phyloP scores from a whole-genome alignment of 1,140 invertebrate genomes.

The roundworm (Caenorhabditis elegans) region WBcel235 BX284603.4:4301501-4302000 shows the following conservation, averaged over 20 bases:
- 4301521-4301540: no score
- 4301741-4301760: neutral
- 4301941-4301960: constrained; percentile 1
- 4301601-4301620: no score
- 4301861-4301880: neutral
- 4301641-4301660: no score
- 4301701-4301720: neutral
- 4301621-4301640: no score
- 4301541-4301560: no score
- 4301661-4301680: no score
- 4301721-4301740: neutral
- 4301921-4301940: neutral
- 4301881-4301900: no score
- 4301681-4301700: no score
- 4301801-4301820: neutral
- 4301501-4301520: no score
- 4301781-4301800: neutral
- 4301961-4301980: neutral
- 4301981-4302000: neutral
- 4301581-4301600: no score
- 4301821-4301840: neutral
- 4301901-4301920: neutral
- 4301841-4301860: constrained; percentile 8
- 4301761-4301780: neutral
- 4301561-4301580: no score